Evolutionary conservation across 2,888 invertebrate species (phyloP).

Genomic region (Micoletzkya japonica): DNA sequence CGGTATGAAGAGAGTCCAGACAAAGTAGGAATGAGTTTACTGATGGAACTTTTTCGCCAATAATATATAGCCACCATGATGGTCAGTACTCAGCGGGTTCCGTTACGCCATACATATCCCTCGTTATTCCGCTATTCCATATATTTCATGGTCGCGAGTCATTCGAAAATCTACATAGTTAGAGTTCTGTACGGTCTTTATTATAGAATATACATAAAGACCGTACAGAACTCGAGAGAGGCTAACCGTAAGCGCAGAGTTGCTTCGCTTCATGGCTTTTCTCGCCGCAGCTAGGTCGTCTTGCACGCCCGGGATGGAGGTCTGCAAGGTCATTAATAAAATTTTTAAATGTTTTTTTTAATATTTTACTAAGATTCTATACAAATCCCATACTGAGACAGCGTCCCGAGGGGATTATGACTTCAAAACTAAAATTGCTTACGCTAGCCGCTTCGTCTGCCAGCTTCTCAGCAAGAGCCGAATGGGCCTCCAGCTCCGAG

Average conservation of each 20-base stretch:
- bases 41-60: too few species aligned
- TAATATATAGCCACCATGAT: too few species aligned
- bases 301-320: constrained; percentile 16
- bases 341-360: not conserved
- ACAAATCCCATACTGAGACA: not conserved
- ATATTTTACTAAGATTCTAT: not conserved
- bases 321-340: constrained; percentile 21
- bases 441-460: constrained; percentile 29
- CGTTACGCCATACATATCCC: too few species aligned
- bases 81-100: too few species aligned
- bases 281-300: constrained; percentile 27
- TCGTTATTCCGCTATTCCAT: too few species aligned
- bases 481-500: constrained; percentile 43
- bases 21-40: too few species aligned
- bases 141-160: too few species aligned
- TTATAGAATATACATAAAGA: too few species aligned
- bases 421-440: not conserved
- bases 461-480: constrained; percentile 37
- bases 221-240: not conserved
- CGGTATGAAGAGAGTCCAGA: too few species aligned
- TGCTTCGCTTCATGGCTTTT: constrained; percentile 31
- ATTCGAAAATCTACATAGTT: too few species aligned
- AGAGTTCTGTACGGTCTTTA: too few species aligned
- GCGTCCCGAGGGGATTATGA: not conserved
- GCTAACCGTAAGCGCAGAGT: constrained; percentile 33